Conservation (phyloP, 2,797 vertebrate genomes). For the Sylvilagus floridanus region DNA sequence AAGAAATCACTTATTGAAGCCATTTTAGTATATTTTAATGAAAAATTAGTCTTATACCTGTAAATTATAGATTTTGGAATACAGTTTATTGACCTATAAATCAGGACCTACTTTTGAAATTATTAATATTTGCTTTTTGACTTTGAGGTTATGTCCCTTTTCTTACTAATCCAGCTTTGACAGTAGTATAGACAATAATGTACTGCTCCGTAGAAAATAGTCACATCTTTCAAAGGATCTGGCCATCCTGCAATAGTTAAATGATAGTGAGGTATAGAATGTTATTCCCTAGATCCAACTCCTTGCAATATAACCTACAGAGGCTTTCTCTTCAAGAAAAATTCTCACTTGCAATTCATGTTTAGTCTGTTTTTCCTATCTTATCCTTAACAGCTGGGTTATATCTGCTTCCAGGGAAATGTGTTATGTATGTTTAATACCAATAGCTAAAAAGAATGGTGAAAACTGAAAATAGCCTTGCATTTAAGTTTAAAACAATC, state of each 20-base stretch:
- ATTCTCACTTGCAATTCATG: constrained; percentile 80
- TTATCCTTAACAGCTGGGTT: constrained; percentile 82
- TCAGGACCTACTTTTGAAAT: constrained; percentile 41
- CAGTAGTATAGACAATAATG: constrained; percentile 62
- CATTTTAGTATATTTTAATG: constrained; percentile 4
- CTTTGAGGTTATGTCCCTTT: constrained; percentile 27
- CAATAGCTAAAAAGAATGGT: constrained; percentile 79
- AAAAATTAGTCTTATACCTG: neutral
- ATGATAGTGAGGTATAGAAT: constrained; percentile 69
- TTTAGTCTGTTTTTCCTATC: constrained; percentile 83
- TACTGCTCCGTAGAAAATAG: constrained; percentile 53
- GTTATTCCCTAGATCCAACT: constrained; percentile 73
- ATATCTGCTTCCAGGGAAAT: constrained; percentile 83
- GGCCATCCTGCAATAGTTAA: constrained; percentile 34
- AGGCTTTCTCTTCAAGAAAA: constrained; percentile 82
- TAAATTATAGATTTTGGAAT: constrained; percentile 37
- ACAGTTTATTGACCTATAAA: neutral
- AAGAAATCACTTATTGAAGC: neutral
- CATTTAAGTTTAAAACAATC: constrained; percentile 76
- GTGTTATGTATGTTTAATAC: constrained; percentile 85
- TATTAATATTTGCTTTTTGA: constrained; percentile 42
- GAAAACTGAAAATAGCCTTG: constrained; percentile 83
- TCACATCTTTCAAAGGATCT: constrained; percentile 70
- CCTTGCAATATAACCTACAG: constrained; percentile 71
- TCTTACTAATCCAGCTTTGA: constrained; percentile 49